Percentiles rank a stretch among this genome's conserved stretches.
Evolutionary conservation across 2,113 vertebrate genomes (phyloP).

Genomic region (Catharus minimus): DNA sequence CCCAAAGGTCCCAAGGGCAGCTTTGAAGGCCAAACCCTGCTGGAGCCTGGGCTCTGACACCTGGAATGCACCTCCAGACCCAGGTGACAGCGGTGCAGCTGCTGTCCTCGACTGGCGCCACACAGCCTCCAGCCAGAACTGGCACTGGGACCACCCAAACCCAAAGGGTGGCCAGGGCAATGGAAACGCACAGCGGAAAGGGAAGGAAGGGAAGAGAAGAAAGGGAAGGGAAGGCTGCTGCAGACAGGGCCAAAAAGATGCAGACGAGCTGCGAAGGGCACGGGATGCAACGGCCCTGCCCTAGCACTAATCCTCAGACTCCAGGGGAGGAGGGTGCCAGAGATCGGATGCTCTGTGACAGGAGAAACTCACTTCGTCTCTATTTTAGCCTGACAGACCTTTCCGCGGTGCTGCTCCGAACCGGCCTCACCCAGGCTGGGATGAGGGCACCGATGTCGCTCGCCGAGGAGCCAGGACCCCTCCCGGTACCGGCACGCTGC

Average conservation of each 20-base stretch:
- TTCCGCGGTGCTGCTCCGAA: background rate
- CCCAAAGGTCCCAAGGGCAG: background rate
- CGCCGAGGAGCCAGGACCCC: background rate
- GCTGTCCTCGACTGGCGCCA: fast-evolving
- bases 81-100: background rate
- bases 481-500: background rate
- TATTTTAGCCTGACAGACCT: background rate
- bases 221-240: background rate
- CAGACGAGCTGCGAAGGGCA: background rate
- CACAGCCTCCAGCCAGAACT: background rate
- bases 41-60: background rate
- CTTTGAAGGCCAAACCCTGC: background rate
- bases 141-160: background rate
- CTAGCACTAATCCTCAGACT: background rate
- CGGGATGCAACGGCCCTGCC: background rate
- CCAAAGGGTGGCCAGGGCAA: background rate
- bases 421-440: background rate
- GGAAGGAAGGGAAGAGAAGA: background rate
- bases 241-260: background rate
- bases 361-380: background rate
- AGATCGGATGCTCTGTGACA: background rate
- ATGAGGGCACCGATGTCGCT: background rate
- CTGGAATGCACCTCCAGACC: fast-evolving
- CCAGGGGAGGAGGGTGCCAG: background rate
- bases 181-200: background rate